These are phyloP conservation scores for Alloplasta piceator DNA, from an alignment of 2,888 invertebrate species.

Conservation along the genomic window DNA sequence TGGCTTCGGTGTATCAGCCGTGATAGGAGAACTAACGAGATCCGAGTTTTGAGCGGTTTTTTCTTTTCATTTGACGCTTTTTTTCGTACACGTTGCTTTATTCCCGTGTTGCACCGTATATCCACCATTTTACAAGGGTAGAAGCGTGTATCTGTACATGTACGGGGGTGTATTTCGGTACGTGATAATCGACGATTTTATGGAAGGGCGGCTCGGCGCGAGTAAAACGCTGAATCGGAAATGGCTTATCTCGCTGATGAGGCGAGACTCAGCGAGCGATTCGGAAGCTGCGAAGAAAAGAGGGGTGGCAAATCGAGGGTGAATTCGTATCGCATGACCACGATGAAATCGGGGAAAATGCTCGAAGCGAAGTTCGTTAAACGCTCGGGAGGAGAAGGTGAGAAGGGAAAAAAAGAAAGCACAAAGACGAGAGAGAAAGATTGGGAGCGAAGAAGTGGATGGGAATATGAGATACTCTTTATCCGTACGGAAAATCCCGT, in stretches of 20 bases:
- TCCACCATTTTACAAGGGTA: background rate
- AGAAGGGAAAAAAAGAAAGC: constrained; percentile 26
- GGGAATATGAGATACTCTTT: constrained; percentile 18
- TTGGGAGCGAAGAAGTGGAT: constrained; percentile 24
- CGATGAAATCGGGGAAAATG: constrained; percentile 63
- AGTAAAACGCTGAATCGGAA: constrained; percentile 72
- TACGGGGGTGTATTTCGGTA: constrained; percentile 47
- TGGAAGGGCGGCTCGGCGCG: constrained; percentile 56
- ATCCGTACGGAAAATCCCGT: too few species aligned
- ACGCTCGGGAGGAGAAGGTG: constrained; percentile 39
- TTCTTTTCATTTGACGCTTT: constrained; percentile 40
- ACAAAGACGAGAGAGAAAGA: constrained; percentile 29
- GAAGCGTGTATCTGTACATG: constrained; percentile 5
- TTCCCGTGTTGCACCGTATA: background rate
- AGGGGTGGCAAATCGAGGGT: constrained; percentile 54
- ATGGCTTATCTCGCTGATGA: constrained; percentile 77
- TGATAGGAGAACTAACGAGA: constrained; percentile 42
- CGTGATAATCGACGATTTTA: constrained; percentile 66
- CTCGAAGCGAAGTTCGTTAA: constrained; percentile 67
- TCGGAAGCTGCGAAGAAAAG: constrained; percentile 54
- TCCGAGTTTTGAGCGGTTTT: constrained; percentile 19
- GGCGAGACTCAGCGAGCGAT: constrained; percentile 66
- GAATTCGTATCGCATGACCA: constrained; percentile 65
- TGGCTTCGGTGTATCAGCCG: constrained; percentile 26
- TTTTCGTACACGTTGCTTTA: constrained; percentile 42